Conservation (phyloP, 2,888 invertebrate species). For the Bedellia somnulentella region DNA sequence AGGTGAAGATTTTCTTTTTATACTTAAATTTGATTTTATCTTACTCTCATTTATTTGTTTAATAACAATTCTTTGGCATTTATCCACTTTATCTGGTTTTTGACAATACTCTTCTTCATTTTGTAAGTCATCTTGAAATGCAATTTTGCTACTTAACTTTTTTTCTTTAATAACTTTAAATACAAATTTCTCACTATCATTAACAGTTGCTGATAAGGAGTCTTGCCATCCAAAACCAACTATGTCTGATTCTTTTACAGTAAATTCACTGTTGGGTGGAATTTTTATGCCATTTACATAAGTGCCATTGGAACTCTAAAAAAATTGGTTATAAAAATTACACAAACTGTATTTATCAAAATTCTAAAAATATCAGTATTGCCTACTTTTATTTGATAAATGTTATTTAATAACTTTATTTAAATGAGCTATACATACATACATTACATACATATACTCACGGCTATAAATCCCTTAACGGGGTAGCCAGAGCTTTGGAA, state of each 20-base stretch:
- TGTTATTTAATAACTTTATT: no score
- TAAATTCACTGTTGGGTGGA: conserved; percentile 23
- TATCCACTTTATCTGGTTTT: conserved; percentile 21
- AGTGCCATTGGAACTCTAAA: conserved; percentile 64
- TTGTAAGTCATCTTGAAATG: conserved; percentile 17
- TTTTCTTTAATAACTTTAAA: conserved; percentile 28
- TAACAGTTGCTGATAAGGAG: conserved; percentile 21
- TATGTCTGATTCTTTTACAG: conserved; percentile 38
- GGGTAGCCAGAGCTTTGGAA: no score
- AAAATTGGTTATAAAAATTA: conserved; percentile 12
- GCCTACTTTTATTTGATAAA: no score
- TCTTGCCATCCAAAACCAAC: conserved; percentile 58
- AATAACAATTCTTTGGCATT: background rate
- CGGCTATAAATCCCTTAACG: no score
- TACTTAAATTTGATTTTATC: background rate
- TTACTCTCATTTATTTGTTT: background rate
- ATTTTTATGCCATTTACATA: conserved; percentile 50
- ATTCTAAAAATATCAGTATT: no score
- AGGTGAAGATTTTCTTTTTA: background rate
- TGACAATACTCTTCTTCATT: conserved; percentile 25
- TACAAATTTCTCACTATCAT: conserved; percentile 34
- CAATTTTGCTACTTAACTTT: conserved; percentile 19
- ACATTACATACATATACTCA: no score
- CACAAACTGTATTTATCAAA: background rate
- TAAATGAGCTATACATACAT: no score